Conservation (phyloP, 2,888 invertebrate genomes). For the Lasioglossum malachurum region DNA sequence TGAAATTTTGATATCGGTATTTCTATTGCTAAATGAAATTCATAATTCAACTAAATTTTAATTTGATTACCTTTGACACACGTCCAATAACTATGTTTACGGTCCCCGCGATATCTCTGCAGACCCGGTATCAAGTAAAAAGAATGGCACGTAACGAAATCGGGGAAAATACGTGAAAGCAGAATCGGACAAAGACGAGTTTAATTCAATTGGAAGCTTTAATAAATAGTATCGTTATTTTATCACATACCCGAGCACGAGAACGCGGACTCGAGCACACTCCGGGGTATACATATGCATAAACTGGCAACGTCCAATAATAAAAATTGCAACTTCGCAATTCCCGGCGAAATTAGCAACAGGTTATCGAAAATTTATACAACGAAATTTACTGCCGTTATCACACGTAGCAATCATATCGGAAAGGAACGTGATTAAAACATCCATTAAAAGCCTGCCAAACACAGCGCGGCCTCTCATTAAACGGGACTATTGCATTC, state of each 20-base stretch:
- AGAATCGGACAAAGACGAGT: not conserved
- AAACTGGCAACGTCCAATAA: not conserved
- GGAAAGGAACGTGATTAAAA: conserved; percentile 30
- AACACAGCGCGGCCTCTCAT: conserved; percentile 25
- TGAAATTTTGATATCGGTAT: not conserved
- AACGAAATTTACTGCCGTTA: not conserved
- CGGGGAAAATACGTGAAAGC: not conserved
- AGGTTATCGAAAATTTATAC: conserved; percentile 11
- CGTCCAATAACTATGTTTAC: not conserved
- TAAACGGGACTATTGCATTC: not conserved
- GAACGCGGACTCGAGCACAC: not conserved
- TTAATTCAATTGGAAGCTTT: not conserved
- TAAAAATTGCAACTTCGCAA: conserved; percentile 15
- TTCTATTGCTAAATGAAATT: not conserved
- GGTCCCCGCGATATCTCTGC: not conserved
- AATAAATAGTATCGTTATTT: not conserved
- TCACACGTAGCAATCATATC: conserved; percentile 1
- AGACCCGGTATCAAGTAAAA: not conserved
- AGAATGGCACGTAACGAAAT: not conserved
- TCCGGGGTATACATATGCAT: too few species aligned
- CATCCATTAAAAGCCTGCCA: conserved; percentile 13
- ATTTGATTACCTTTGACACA: not conserved
- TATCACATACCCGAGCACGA: not conserved
- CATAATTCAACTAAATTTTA: not conserved
- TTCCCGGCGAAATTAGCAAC: conserved; percentile 23